Evolutionary conservation across 2,888 invertebrate species (phyloP).

Genomic region (Harmothoe impar): DNA sequence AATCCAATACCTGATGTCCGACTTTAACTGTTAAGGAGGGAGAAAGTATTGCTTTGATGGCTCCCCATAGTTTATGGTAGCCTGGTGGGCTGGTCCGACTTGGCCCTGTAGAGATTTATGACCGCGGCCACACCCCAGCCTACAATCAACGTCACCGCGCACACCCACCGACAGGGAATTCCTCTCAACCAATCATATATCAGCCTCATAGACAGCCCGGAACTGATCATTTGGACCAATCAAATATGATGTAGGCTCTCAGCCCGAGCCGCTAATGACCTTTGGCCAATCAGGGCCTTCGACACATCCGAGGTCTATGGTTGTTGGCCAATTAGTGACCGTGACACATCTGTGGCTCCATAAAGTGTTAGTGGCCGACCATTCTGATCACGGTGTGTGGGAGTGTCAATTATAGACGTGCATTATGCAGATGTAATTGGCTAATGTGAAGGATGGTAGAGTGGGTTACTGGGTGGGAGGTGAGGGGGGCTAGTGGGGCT

Average conservation of each 20-base stretch:
- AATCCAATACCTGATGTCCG: no score
- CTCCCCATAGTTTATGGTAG: no score
- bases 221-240: conserved; percentile 56
- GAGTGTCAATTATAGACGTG: not conserved
- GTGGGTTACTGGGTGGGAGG: not conserved
- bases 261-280: not conserved
- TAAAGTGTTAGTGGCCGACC: not conserved
- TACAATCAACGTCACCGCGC: conserved; percentile 36
- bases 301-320: not conserved
- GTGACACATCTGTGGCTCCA: conserved; percentile 8
- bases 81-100: not conserved
- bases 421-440: conserved; percentile 1
- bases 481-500: not conserved
- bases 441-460: not conserved
- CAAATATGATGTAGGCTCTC: conserved; percentile 58
- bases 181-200: conserved; percentile 48
- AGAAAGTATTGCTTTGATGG: no score
- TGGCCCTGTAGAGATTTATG: conserved; percentile 13
- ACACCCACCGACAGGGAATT: conserved; percentile 17
- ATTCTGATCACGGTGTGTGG: not conserved
- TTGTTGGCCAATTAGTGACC: not conserved
- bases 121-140: not conserved
- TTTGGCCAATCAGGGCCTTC: conserved; percentile 19
- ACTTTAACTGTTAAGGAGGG: no score
- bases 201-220: not conserved